Conservation (phyloP, 2,797 vertebrate species). For the Prionace glauca region DNA sequence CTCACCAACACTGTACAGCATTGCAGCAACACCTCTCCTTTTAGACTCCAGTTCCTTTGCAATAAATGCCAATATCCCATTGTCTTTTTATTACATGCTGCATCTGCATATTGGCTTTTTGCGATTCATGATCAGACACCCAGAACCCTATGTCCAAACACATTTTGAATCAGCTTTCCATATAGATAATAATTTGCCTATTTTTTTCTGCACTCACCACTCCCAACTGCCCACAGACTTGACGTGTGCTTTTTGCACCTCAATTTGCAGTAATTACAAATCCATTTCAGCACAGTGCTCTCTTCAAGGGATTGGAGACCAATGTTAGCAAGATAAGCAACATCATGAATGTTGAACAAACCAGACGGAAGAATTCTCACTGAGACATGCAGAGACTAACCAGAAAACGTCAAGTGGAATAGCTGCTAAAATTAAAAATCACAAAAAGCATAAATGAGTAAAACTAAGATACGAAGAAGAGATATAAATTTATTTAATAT, state of each 20-base stretch:
- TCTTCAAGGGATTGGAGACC: not conserved
- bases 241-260: not conserved
- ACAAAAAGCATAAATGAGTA: not conserved
- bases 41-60: no score
- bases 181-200: no score
- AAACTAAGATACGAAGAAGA: not conserved
- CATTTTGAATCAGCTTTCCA: no score
- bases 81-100: no score
- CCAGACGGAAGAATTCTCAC: not conserved
- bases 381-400: not conserved
- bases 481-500: not conserved
- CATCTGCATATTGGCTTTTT: no score
- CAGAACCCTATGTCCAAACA: no score
- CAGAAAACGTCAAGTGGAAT: not conserved
- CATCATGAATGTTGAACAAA: not conserved
- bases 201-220: not conserved
- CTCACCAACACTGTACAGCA: no score
- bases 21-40: no score
- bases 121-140: no score
- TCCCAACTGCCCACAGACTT: not conserved
- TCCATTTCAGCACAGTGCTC: not conserved
- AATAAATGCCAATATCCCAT: no score
- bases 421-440: not conserved
- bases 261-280: not conserved
- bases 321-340: not conserved